These are phyloP conservation scores for Columbina picui DNA, from an alignment of 2,113 vertebrate genomes.

Conservation along the genomic window DNA sequence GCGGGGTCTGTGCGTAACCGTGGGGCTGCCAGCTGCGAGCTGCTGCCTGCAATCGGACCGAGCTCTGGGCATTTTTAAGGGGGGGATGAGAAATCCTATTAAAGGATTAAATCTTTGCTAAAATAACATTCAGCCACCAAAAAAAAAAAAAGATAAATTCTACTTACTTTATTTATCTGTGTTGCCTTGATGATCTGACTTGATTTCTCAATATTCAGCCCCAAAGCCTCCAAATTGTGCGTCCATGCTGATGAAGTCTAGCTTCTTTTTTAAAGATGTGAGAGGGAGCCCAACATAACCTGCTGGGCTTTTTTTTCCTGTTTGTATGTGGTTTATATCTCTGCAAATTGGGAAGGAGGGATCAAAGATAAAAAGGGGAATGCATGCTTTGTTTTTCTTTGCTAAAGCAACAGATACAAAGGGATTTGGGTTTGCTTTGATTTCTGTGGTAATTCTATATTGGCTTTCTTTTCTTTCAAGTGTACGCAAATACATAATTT, in stretches of 20 bases:
- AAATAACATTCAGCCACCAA: neutral
- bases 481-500: neutral
- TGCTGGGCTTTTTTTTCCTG: neutral
- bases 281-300: neutral
- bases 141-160: neutral
- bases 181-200: slow-evolving; percentile 18
- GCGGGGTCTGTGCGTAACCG: slow-evolving; percentile 34
- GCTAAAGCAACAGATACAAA: neutral
- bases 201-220: slow-evolving; percentile 1
- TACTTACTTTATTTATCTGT: neutral
- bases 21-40: slow-evolving; percentile 61
- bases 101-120: slow-evolving; percentile 42
- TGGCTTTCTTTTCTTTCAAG: neutral
- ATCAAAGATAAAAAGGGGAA: slow-evolving; percentile 1
- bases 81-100: slow-evolving; percentile 2
- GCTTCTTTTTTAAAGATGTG: neutral
- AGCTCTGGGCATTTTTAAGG: neutral
- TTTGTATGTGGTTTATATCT: neutral
- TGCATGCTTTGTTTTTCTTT: slow-evolving; percentile 46
- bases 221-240: neutral
- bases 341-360: slow-evolving; percentile 51
- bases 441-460: slow-evolving; percentile 1
- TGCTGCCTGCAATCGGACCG: neutral
- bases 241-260: neutral
- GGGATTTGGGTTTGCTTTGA: slow-evolving; percentile 38